Conservation (phyloP, 2,113 vertebrate species). For the Gobiocypris rarus region DNA sequence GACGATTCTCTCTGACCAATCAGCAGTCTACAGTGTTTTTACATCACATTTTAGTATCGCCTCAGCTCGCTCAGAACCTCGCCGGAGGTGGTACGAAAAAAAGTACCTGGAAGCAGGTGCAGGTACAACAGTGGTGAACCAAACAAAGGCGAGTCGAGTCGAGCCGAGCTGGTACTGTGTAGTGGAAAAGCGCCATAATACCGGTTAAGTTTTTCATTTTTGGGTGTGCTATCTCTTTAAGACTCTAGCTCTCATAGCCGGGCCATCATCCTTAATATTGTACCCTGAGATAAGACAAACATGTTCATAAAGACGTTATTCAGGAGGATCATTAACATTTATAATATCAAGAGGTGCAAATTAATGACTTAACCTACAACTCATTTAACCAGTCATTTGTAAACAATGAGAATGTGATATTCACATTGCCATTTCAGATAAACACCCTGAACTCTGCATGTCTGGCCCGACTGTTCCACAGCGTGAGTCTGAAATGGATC, state of each 20-base stretch:
- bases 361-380: not conserved
- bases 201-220: too few relatives aligned
- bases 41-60: too few relatives aligned
- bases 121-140: too few relatives aligned
- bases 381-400: not conserved
- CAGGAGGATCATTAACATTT: not conserved
- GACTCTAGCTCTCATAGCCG: not conserved
- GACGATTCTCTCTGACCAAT: too few relatives aligned
- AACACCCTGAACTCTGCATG: not conserved
- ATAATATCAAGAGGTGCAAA: not conserved
- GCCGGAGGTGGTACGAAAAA: too few relatives aligned
- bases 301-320: not conserved
- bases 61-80: too few relatives aligned
- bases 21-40: too few relatives aligned
- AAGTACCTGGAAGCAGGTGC: too few relatives aligned
- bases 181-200: too few relatives aligned
- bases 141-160: too few relatives aligned
- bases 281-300: not conserved
- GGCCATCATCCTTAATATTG: not conserved
- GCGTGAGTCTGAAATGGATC: not conserved
- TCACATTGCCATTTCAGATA: constrained; percentile 8
- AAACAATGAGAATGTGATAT: not conserved
- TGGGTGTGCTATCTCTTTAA: too few relatives aligned
- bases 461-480: not conserved
- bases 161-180: too few relatives aligned